Conservation (phyloP, 2,113 vertebrate genomes). For the Chrysemys picta region DNA sequence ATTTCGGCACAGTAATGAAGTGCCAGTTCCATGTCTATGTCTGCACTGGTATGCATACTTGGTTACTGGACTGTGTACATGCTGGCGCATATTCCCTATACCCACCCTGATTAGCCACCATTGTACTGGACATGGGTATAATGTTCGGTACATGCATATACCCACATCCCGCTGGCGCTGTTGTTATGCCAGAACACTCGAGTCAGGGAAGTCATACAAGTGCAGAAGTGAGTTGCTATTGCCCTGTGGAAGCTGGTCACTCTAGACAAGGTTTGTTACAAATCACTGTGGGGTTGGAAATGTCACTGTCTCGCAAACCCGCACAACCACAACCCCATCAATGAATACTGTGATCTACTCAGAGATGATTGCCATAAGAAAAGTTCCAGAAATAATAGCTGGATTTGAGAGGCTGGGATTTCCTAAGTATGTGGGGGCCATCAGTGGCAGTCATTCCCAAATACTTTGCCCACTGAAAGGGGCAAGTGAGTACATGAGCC, state of each 20-base stretch:
- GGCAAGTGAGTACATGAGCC: neutral
- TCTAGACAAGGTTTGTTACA: neutral
- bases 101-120: neutral
- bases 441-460: neutral
- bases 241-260: neutral
- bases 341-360: neutral
- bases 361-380: neutral
- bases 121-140: neutral
- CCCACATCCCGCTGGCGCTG: neutral
- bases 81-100: neutral
- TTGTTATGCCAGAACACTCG: neutral
- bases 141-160: neutral
- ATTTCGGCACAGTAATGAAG: neutral
- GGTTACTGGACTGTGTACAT: neutral
- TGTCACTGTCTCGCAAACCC: no score
- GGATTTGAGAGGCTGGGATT: neutral
- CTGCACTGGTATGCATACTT: neutral
- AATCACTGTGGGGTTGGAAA: neutral
- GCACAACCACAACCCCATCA: no score
- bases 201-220: neutral
- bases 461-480: neutral
- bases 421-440: neutral
- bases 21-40: neutral
- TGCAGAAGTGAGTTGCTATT: neutral
- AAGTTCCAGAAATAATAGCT: neutral